Base-by-base conservation (phyloP, 2,797 vertebrate species). In the Chelon labrosus region DNA sequence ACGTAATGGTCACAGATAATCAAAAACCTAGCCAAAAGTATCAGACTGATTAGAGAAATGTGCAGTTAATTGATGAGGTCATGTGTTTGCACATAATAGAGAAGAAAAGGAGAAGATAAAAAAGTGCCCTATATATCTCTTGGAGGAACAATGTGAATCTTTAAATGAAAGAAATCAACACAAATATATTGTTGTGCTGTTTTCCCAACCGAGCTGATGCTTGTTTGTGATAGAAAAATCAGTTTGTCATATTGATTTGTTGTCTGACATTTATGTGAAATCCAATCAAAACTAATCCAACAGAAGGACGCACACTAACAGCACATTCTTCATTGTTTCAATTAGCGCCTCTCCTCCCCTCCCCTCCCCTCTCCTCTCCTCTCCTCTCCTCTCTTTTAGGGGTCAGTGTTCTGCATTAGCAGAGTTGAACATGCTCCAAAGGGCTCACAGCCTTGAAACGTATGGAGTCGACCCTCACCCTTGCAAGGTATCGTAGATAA, bases 401-500 rank as follows among this genome's bases (percentile, higher is more conserved):
- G 95, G 95, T 49, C 97, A 98, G 89, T 96, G 88, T 80, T 91
- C 97, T 80, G 89, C 97, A 0, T 82, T 96, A 68, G 96, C 98
- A 58, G 98, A 99, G 93, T 89, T 97, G 85, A 98, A 97, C 88
- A 95, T 99, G 85, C 96, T 99, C 39, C 91, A 98, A 88, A 97
- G 96, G 94, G 96, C 97, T 77, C 95, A 98, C 88, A 95, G 93
- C 73, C 92, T 99, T 75, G 98, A 99, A 94, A 99, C 98, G 0
- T 99, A 99, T 0, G 98, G 97, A 41, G 97, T 99, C 14, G 98
- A 99, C 91, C 98, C 98, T 60, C 98, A 99, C 82, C 98, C 98
- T 3, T 99, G 98, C 94, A 99, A 99, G 97, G 98, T 99, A 95
- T 77, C 5, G 13, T 35, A 10, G 46, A 47, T 7, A 7, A 7